Conservation (phyloP, 2,797 vertebrate genomes). For the Ispidina picta region DNA sequence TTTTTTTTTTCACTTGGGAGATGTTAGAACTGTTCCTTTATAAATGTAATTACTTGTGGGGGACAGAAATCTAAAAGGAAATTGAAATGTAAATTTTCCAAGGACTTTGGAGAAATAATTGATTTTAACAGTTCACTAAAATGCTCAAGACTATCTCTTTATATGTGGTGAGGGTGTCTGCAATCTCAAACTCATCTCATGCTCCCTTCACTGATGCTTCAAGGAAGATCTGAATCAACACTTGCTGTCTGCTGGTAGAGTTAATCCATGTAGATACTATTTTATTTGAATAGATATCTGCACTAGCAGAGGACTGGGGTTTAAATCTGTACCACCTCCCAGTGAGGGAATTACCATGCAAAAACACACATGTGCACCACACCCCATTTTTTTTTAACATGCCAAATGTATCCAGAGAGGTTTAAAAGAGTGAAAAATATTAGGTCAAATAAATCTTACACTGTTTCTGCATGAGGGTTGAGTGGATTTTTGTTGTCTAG, state of each 20-base stretch:
- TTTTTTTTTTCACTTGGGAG: not conserved
- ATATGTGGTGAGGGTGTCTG: not conserved
- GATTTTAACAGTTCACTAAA: not conserved
- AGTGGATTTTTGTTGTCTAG: not conserved
- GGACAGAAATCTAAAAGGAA: not conserved
- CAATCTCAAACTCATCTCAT: not conserved
- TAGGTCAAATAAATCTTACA: not conserved
- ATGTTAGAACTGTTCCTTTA: not conserved
- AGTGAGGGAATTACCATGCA: not conserved
- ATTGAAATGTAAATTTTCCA: not conserved
- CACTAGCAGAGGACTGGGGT: not conserved
- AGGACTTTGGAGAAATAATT: not conserved
- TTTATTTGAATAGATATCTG: not conserved
- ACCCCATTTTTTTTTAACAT: rapidly evolving
- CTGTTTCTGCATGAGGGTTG: not conserved
- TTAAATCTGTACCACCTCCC: not conserved
- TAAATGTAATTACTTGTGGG: not conserved
- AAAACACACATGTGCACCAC: not conserved
- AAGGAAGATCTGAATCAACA: not conserved
- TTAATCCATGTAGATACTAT: not conserved
- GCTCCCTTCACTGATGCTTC: not conserved
- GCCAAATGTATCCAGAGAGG: not conserved
- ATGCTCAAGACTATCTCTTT: not conserved
- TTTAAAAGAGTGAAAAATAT: not conserved
- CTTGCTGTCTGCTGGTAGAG: not conserved